phyloP scores from a whole-genome alignment of 2,113 vertebrate species.

The Cygnus atratus region DNA sequence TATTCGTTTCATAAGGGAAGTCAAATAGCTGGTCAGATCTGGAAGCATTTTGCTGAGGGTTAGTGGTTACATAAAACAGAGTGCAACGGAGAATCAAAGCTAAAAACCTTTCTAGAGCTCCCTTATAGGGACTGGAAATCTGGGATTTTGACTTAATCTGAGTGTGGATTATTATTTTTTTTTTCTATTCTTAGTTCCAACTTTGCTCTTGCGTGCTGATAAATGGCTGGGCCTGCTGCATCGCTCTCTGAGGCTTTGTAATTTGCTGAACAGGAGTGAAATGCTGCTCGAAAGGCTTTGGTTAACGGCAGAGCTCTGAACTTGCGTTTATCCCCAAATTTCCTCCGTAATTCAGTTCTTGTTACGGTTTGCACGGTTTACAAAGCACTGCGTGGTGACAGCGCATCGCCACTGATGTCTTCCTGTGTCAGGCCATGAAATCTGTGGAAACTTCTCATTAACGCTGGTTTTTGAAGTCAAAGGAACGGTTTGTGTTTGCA shows the following conservation, averaged over 20 bases:
- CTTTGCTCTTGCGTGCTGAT: neutral
- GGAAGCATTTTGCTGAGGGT: slow-evolving; percentile 39
- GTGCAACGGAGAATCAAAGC: slow-evolving; percentile 3
- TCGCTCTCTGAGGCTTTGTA: neutral
- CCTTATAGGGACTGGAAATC: neutral
- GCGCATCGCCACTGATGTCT: fast-evolving
- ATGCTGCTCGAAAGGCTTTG: neutral
- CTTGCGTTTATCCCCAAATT: neutral
- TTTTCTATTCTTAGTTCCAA: neutral
- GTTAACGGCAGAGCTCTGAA: neutral
- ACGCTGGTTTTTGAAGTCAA: neutral
- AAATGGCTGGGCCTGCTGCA: neutral
- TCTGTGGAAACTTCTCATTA: neutral
- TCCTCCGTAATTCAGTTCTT: neutral
- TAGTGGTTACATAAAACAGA: slow-evolving; percentile 43
- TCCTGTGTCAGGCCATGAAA: neutral
- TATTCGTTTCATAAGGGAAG: neutral
- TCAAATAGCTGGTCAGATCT: slow-evolving; percentile 28
- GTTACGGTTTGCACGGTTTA: fast-evolving
- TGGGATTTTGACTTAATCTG: slow-evolving; percentile 44
- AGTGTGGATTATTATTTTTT: neutral
- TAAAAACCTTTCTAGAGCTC: slow-evolving; percentile 34
- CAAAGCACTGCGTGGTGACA: neutral
- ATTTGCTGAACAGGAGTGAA: neutral
- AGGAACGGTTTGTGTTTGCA: neutral